Base-by-base conservation (phyloP, 2,888 invertebrate species). In the Apocheima hispidaria region DNA sequence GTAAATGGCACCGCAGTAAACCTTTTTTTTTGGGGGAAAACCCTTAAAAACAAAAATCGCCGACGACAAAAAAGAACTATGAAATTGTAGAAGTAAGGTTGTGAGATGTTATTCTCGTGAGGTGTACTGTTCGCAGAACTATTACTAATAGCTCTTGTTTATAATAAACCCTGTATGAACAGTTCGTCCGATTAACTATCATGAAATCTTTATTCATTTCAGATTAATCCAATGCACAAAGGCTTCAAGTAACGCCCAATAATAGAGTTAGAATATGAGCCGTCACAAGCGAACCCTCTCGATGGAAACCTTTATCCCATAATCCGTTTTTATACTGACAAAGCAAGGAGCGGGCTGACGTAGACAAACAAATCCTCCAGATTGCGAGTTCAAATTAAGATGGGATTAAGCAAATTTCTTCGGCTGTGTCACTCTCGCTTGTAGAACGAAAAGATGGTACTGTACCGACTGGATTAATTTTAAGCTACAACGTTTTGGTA, bases 271-370 rank as follows among this genome's bases (percentile, higher is more conserved):
- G 69, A 78, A 78, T 77, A 81, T 81, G 80, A 81, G 71, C 65
- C 73, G 76, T 81, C 81, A 79, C 73, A 79, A 66, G 53, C 69
- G 60, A 54, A 30, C 65, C 63, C 60, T 66, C 71, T 70, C 70
- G 68, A 60, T 72, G 72, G 64, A 71, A 78, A 76, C 66, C 76
- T 78, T 82, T 74, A 81, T 82, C 79, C 76, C 35, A 46, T 87
- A 87, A 89, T 88, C 86, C 83, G 74, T 82, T 88, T 86, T 84
- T 81, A 81, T 80, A 82, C 82, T 80, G 86, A 84, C 84, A 84
- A 82, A 84, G 85, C 81, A 86, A 84, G 81, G 81, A 60, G 61
- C 73, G 77, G 74, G 77, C 77, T 65, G 58, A 75, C 74, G 66
- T 77, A 75, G 74, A 76, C 77, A 83, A 83, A 84, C 83, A 87